Evolutionary conservation across 2,113 vertebrate genomes (phyloP).

Genomic region (Platichthys flesus): DNA sequence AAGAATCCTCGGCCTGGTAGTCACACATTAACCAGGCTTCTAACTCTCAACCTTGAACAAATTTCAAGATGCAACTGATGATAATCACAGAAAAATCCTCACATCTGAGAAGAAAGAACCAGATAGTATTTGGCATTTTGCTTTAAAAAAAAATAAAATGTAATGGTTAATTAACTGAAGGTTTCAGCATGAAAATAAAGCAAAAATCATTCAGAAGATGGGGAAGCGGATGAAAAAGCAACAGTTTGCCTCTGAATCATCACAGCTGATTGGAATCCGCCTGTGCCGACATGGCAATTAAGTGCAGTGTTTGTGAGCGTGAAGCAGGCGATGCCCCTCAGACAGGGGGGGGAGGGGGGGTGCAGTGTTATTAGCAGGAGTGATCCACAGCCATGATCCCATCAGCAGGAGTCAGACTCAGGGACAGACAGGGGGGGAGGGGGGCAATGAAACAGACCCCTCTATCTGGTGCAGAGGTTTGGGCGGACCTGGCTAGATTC

Average conservation of each 20-base stretch:
- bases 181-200: no score
- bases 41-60: no score
- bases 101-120: no score
- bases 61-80: no score
- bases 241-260: not conserved
- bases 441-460: constrained; percentile 34
- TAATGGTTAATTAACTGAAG: not conserved
- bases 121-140: not conserved
- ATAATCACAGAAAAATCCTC: no score
- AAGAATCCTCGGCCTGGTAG: no score
- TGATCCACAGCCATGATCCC: constrained; percentile 57
- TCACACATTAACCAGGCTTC: no score
- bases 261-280: constrained; percentile 17
- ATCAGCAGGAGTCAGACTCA: constrained; percentile 49
- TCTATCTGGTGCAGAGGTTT: not conserved
- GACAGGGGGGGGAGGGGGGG: constrained; percentile 11
- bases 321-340: constrained; percentile 24
- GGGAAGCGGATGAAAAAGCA: not conserved
- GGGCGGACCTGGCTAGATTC: constrained; percentile 41
- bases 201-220: not conserved
- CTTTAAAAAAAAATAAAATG: not conserved
- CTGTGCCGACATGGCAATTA: constrained; percentile 32
- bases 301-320: constrained; percentile 31
- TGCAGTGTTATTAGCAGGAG: constrained; percentile 47
- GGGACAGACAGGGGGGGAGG: constrained; percentile 15